Evolutionary conservation across 2,113 vertebrate species (phyloP), one percentile per base, ranked within the genome.

Genomic region (Gallinago paraguaiae): DNA sequence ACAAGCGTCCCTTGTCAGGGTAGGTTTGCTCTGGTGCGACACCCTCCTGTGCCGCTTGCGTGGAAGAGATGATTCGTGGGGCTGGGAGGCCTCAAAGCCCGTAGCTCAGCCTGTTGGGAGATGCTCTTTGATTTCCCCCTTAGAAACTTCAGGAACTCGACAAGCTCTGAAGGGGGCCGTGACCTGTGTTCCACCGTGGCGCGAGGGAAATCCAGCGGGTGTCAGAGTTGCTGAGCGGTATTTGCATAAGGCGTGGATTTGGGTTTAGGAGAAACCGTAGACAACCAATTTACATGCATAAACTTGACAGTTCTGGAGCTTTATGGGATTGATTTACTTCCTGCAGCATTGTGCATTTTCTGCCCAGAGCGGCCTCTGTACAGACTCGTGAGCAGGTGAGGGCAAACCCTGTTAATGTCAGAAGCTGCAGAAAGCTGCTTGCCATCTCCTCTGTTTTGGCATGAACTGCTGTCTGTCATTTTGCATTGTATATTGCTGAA

Each of bases 401-500:
- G 96, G 96, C 95, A 61, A 95, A 78, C 70, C 77, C 78, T 94
- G 93, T 79, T 95, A 57, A 69, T 2, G 74, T 91, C 68, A 46
- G 74, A 86, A 87, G 94, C 96, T 94, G 74, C 96, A 95, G 97
- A 93, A 97, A 96, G 95, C 84, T 93, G 93, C 90, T 95, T 92
- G 84, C 93, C 87, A 80, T 92, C 90, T 76, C 80, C 60, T 92
- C 72, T 86, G 75, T 86, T 93, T 84, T 93, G 95, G 95, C 96
- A 71, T 81, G 93, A 95, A 33, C 78, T 72, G 89, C 92, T 95
- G 45, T 53, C 96, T 97, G 96, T 96, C 95, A 57, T 92, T 97
- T 91, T 95, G 96, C 96, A 76, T 94, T 97, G 97, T 97, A 94
- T 79, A 97, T 96, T 79, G 95, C 97, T 92, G 96, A 96, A 67